Evolutionary conservation across 1,140 invertebrate species (phyloP).

Genomic region (Aporrectodea caliginosa): DNA sequence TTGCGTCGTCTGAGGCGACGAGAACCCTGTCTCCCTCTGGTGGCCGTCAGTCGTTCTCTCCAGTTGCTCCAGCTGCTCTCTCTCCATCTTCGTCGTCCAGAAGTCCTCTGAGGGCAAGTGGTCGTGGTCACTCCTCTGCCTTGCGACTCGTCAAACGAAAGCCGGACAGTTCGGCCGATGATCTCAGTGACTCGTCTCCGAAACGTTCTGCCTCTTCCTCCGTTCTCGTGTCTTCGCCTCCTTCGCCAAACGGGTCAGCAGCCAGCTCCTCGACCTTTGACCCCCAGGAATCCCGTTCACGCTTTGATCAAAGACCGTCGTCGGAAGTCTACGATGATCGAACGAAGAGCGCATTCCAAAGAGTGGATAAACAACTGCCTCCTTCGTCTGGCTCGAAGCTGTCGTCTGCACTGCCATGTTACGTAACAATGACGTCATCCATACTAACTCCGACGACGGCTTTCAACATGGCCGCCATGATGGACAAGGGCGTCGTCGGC

Average conservation of each 20-base stretch:
- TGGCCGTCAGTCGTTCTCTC: not conserved
- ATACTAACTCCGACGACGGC: not conserved
- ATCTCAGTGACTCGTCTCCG: not conserved
- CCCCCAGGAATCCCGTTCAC: not conserved
- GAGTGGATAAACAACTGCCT: not conserved
- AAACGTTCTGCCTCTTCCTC: slow-evolving; percentile 11
- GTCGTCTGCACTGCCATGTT: not conserved
- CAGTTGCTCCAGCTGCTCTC: not conserved
- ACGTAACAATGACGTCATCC: slow-evolving; percentile 12
- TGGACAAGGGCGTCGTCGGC: not conserved
- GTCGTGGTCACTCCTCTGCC: no score
- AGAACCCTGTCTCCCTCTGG: not conserved
- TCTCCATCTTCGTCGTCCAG: not conserved
- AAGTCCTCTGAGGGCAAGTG: not conserved
- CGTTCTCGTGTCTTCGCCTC: no score
- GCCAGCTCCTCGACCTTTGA: slow-evolving; percentile 2
- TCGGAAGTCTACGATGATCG: not conserved
- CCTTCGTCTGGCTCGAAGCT: not conserved
- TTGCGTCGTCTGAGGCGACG: not conserved
- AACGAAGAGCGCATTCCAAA: slow-evolving; percentile 22
- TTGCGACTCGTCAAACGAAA: not conserved
- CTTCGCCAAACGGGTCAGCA: slow-evolving; percentile 20
- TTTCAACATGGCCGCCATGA: not conserved
- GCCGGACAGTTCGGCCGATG: not conserved
- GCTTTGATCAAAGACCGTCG: not conserved